Base-by-base conservation (phyloP, 1,140 invertebrate genomes). In the Drosophila saltans region DNA sequence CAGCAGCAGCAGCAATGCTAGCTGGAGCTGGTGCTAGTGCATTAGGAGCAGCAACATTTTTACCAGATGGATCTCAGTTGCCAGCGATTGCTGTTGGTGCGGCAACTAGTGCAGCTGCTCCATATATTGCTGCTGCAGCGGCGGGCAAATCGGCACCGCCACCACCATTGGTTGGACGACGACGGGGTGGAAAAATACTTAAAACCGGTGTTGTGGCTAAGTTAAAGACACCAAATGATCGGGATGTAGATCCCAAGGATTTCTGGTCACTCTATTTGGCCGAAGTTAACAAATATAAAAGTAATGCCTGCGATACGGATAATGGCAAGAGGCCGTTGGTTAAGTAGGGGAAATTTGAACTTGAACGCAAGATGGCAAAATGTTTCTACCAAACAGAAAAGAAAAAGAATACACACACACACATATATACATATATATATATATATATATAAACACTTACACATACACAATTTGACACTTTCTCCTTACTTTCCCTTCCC, bases 221-320 rank as follows among this genome's bases (percentile, higher is more conserved):
- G 90, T 94, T 94, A 30, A 96, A 96, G 91, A 94, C 94, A 28
- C 93, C 94, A 48, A 94, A 95, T 33, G 93, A 93, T 16, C 94
- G 94, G 33, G 92, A 90, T n/a, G 94, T 94, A 68, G 94, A 95
- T 66, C 95, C 96, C 0, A 97, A 96, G 91, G 97, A 98, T 93
- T 97, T 97, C 6, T 98, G 97, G 97, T 96, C 97, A 0, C 92
- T 97, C 2, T 98, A 98, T 85, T 96, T 98, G 95, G 96, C 96
- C 30, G 97, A 98, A 94, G 97, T 98, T 6, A 96, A 97, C 90
- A 96, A 97, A 85, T 98, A 98, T 84, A 96, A 97, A 90, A 97
- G 97, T 91, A 96, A 97, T 56, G 97, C 96, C 64, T 98, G 97
- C 92, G 96, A 98, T 91, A 97, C 98, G 88, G 97, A 98, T 91